Evolutionary conservation across 1,140 invertebrate genomes (phyloP), one percentile per base, ranked within the genome.

Genomic region (Solenopsis fugax): DNA sequence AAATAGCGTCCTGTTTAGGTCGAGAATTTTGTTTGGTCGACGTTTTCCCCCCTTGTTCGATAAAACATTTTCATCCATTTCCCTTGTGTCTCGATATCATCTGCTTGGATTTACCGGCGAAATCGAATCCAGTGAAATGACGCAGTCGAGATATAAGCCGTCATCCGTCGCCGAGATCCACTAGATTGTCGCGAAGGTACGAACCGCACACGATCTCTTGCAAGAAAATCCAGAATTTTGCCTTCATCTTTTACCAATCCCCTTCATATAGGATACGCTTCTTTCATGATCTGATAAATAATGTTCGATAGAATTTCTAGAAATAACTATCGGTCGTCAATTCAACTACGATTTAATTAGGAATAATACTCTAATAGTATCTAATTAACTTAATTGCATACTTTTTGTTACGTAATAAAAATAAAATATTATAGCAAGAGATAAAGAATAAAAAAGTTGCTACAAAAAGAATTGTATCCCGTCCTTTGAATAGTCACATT

Each of bases 71-170:
- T 65, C 45, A 78, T 78, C 58, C 45, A 50, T 78, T 65, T 82
- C 67, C 45, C 67, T 73, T 60, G 69, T 72, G 71, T 60, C 54
- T 73, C 69, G 56, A 84, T 84, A 75, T 84, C 69, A 84, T 84
- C 69, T 60, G 58, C 18, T 54, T 75, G 71, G 54, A 62, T 84
- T 84, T 84, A 73, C 52, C 71, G 41, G 18, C 58, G 13, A 84
- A 60, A 64, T 75, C 69, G 54, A 71, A 65, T 81, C 37, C 50
- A 78, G 58, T 56, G 65, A 75, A 84, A 84, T 48, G 58, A 75
- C 81, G 52, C 41, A 73, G 41, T 75, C 50, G 64, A 41, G 18
- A 9, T 13, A 81, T 81, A 69, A 81, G 60, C 37, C 48, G 37
- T 67, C 34, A 52, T 67, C 77, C 29, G 37, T 41, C 50, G 64